Base-by-base conservation (phyloP, 2,888 invertebrate genomes). In the Ochlodes sylvanus region DNA sequence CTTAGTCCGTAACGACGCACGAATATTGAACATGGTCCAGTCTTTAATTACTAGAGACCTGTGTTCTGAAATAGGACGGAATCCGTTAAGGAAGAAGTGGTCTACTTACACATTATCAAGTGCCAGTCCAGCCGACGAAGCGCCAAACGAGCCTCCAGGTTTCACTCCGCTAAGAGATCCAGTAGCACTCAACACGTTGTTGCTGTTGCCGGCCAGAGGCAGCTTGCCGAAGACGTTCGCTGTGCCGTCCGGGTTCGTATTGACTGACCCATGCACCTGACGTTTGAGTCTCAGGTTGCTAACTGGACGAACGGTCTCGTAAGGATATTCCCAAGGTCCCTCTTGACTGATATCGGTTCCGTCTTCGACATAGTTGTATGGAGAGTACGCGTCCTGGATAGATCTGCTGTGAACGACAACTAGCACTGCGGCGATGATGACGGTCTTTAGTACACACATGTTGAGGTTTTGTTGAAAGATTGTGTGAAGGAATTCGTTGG, bases 71-170 rank as follows among this genome's bases (percentile, higher is more conserved):
- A 38, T 56, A 38, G 12, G 38, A 38, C 12, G 38, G 1, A 38
- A n/a, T n/a, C n/a, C n/a, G n/a, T n/a, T 27, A 27, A 27, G 38
- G 10, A 38, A 38, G 0, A 10, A 4, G 42, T 42, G 3, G 12
- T 42, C 1, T 41, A 79, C 83, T 81, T 62, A 84, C 84, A 72
- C 69, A 63, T 80, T 80, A 17, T 82, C 80, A 14, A 78, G 66
- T 34, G 78, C 77, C 60, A 82, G 44, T n/a, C 80, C 82, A 34
- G 72, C 84, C 2, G 77, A 76, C 5, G 74, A 80, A 1, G 78
- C 72, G 6, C 72, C 68, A 65, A 69, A 79, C 0, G 71, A 71
- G 4, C 73, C 73, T 15, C 76, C 75, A 19, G 71, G 67, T 27
- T 73, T 75, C 0, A 71, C 69, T 6, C 64, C 76, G 10, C 64